Percentiles rank a stretch among this genome's conserved stretches.
Evolutionary conservation across 2,113 vertebrate genomes (phyloP).

Genomic region (Podilymbus podiceps): DNA sequence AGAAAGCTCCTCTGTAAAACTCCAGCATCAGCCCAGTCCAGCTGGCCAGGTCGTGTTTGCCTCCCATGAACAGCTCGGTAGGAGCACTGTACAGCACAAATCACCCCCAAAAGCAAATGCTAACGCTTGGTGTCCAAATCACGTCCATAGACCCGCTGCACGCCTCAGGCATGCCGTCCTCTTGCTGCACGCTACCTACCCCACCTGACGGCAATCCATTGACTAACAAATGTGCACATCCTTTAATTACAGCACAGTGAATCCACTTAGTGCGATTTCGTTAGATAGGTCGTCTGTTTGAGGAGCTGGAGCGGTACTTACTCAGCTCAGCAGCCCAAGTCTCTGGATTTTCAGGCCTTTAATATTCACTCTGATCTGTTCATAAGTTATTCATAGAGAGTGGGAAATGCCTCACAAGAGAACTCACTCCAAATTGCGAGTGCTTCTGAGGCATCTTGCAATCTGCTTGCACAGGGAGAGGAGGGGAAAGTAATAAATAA

Average conservation of each 20-base stretch:
- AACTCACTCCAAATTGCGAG: neutral
- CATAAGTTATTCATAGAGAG: slow-evolving; percentile 58
- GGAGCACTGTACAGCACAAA: neutral
- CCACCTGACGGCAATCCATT: neutral
- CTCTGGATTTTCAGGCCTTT: slow-evolving; percentile 34
- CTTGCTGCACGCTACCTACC: neutral
- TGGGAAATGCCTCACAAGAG: slow-evolving; percentile 52
- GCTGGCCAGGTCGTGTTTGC: neutral
- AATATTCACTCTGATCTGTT: slow-evolving; percentile 53
- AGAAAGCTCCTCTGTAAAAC: neutral
- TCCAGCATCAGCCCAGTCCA: neutral
- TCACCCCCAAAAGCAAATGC: neutral
- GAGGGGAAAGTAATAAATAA: slow-evolving; percentile 62
- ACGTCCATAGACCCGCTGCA: neutral
- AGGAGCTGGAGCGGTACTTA: neutral
- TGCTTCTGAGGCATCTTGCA: slow-evolving; percentile 30
- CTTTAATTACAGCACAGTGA: neutral
- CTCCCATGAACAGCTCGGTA: neutral
- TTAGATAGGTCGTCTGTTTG: neutral
- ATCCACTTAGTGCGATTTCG: neutral
- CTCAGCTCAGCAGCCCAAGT: neutral
- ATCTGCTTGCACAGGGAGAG: slow-evolving; percentile 45
- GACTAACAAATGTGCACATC: neutral
- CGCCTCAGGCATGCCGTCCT: neutral
- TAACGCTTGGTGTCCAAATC: neutral